Percentiles rank a stretch among this genome's conserved stretches.
These are phyloP conservation scores for Nomada ferruginata DNA, from an alignment of 2,888 invertebrate genomes.

Conservation along the genomic window DNA sequence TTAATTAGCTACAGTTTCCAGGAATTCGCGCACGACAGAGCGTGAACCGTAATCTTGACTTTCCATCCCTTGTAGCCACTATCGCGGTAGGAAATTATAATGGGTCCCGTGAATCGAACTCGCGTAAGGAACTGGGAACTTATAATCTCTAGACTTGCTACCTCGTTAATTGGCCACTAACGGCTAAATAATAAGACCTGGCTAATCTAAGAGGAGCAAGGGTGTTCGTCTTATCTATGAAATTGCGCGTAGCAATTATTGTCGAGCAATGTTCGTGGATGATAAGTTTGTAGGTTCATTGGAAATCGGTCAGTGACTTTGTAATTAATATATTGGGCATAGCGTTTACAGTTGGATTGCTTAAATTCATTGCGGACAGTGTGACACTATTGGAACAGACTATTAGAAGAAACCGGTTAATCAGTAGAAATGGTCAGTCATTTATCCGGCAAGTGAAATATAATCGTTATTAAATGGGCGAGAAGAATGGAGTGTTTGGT, in stretches of 20 bases:
- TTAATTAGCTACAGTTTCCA: constrained; percentile 24
- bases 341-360: no score
- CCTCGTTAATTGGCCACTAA: constrained; percentile 33
- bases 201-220: constrained; percentile 10
- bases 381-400: no score
- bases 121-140: constrained; percentile 5
- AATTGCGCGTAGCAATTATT: constrained; percentile 2
- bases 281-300: no score
- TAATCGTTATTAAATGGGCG: background rate
- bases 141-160: constrained; percentile 33
- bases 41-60: constrained; percentile 34
- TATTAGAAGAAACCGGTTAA: no score
- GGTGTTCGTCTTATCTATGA: background rate
- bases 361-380: no score
- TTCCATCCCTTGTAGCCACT: constrained; percentile 16
- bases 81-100: constrained; percentile 36
- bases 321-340: no score
- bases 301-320: no score
- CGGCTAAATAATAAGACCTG: constrained; percentile 21
- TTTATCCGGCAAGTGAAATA: background rate
- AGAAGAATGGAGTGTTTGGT: background rate
- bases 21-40: constrained; percentile 19
- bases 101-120: constrained; percentile 14
- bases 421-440: no score
- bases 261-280: background rate